Conservation (phyloP, 2,797 vertebrate genomes). For the Eulemur rubriventer region DNA sequence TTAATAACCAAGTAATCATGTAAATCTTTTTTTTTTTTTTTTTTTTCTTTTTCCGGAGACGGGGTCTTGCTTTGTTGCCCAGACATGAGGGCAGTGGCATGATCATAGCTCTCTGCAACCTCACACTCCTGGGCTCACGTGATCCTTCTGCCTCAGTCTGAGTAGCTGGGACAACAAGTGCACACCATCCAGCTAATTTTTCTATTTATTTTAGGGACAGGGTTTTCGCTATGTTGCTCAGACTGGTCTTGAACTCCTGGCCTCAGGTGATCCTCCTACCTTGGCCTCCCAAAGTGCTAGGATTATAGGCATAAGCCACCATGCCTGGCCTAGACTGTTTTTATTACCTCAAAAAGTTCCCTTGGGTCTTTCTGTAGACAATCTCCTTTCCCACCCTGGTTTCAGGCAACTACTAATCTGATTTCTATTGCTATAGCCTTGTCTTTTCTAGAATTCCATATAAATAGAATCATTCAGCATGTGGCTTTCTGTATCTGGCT, state of each 20-base stretch:
- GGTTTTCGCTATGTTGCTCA: not conserved
- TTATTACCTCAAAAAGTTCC: not conserved
- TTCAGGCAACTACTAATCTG: not conserved
- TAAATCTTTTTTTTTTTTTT: not conserved
- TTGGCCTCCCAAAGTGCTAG: not conserved
- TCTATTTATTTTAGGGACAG: not conserved
- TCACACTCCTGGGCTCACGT: not conserved
- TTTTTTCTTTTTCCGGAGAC: too few species aligned
- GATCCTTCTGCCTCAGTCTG: not conserved
- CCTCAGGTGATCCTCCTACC: not conserved
- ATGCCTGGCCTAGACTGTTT: not conserved
- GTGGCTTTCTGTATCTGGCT: not conserved
- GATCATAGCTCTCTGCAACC: not conserved
- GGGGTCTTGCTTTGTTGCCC: not conserved
- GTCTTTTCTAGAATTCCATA: constrained; percentile 5
- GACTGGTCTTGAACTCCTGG: not conserved
- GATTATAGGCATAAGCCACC: not conserved
- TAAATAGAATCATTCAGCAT: not conserved
- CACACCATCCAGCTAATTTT: not conserved
- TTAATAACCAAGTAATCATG: not conserved
- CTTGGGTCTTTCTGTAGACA: not conserved
- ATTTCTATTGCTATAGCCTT: constrained; percentile 10
- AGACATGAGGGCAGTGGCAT: not conserved
- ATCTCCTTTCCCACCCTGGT: not conserved
- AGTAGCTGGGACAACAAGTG: not conserved